Evolutionary conservation across 92 coral and sea anemone genomes (phyloP).

Genomic region (Bergia puertoricense): DNA sequence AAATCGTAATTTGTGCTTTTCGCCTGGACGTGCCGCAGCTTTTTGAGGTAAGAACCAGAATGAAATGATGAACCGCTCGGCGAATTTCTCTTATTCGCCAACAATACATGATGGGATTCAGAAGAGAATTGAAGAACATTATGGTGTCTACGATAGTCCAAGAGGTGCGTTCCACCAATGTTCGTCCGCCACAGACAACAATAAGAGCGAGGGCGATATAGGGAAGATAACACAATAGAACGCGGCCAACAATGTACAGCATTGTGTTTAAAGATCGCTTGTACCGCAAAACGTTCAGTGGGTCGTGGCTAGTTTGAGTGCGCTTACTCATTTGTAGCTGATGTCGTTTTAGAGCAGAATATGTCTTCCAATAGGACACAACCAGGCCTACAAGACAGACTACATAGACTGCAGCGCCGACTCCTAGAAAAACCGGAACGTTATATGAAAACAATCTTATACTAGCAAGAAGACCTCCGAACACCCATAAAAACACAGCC

Average conservation of each 20-base stretch:
- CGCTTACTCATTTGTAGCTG: not conserved
- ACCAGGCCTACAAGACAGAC: not conserved
- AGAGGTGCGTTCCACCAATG: conserved; percentile 16
- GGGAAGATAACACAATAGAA: conserved; percentile 1
- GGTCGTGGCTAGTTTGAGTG: not conserved
- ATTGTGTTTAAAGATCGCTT: conserved; percentile 1
- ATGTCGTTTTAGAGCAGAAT: not conserved
- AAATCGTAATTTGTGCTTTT: not conserved
- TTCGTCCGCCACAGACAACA: conserved; percentile 1
- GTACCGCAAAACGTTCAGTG: not conserved
- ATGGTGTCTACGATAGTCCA: conserved; percentile 36
- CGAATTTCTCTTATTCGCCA: conserved; percentile 32
- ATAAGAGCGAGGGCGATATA: conserved; percentile 16
- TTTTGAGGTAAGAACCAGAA: not conserved
- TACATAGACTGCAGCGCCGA: not conserved
- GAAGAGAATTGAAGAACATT: conserved; percentile 30
- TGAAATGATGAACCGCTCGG: not conserved
- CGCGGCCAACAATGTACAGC: conserved; percentile 21
- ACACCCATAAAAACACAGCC: not conserved
- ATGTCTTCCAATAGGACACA: conserved; percentile 25
- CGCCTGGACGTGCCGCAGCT: not conserved
- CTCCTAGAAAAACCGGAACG: conserved; percentile 10
- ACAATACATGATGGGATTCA: conserved; percentile 26
- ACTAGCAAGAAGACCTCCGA: conserved; percentile 6
- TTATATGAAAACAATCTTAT: not conserved